Evolutionary conservation across 2,888 invertebrate genomes (phyloP).

Genomic region (Frankliniella fusca): DNA sequence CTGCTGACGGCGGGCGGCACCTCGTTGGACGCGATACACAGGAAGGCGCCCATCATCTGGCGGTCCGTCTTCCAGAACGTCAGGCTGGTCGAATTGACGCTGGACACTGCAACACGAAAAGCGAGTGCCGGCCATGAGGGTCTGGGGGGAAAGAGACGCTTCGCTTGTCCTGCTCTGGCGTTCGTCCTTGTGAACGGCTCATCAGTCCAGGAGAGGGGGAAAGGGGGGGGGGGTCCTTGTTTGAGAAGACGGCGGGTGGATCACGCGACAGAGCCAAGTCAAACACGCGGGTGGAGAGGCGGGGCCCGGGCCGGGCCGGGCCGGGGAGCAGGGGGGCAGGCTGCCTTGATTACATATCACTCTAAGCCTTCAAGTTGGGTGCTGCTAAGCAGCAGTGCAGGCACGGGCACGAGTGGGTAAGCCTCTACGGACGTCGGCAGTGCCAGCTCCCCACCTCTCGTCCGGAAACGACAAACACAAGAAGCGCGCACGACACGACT

Average conservation of each 20-base stretch:
- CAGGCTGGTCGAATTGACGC: slow-evolving; percentile 69
- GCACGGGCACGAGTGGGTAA: too few species aligned
- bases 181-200: too few species aligned
- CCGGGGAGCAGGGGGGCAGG: too few species aligned
- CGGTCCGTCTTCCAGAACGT: slow-evolving; percentile 76
- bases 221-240: not conserved
- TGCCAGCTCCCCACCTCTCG: too few species aligned
- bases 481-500: too few species aligned
- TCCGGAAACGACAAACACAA: too few species aligned
- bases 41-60: slow-evolving; percentile 85
- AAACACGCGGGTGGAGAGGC: not conserved
- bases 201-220: too few species aligned
- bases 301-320: too few species aligned
- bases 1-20: slow-evolving; percentile 89
- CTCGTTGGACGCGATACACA: slow-evolving; percentile 88
- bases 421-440: too few species aligned
- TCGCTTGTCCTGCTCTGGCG: too few species aligned
- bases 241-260: not conserved
- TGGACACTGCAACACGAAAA: slow-evolving; percentile 53
- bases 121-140: not conserved
- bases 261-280: not conserved
- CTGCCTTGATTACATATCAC: not conserved
- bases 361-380: not conserved
- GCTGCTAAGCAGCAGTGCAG: not conserved
- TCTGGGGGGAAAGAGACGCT: too few species aligned